Evolutionary conservation across 2,888 invertebrate genomes (phyloP).

Genomic region (Diplolepis rosae): DNA sequence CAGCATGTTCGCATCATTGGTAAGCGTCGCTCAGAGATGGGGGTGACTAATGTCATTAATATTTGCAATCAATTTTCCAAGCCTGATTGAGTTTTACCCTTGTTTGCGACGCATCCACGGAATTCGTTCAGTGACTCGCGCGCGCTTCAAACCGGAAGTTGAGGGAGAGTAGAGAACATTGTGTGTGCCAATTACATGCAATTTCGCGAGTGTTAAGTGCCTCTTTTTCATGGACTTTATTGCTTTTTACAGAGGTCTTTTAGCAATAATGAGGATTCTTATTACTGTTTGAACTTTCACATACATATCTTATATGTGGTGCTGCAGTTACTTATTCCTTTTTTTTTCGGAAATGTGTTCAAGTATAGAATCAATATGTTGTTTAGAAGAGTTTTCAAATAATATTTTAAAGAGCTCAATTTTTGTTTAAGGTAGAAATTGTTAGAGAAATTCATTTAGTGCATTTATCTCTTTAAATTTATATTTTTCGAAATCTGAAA

Average conservation of each 20-base stretch:
- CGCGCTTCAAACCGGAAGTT: slow-evolving; percentile 2
- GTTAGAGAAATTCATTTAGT: too few species aligned
- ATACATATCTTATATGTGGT: too few species aligned
- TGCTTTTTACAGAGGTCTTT: neutral
- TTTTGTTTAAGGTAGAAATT: too few species aligned
- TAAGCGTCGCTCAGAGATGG: slow-evolving; percentile 38
- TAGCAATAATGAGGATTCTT: too few species aligned
- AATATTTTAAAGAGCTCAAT: too few species aligned
- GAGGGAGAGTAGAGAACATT: neutral
- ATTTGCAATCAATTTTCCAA: neutral
- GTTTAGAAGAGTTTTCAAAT: too few species aligned
- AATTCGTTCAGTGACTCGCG: neutral
- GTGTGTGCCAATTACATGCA: neutral
- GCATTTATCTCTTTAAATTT: too few species aligned
- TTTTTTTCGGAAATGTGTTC: too few species aligned
- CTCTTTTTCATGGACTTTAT: neutral
- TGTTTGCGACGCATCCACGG: neutral
- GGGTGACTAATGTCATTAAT: neutral
- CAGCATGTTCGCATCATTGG: slow-evolving; percentile 50
- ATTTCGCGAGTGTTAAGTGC: slow-evolving; percentile 13
- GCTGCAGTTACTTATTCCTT: too few species aligned
- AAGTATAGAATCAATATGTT: too few species aligned
- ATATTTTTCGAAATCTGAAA: too few species aligned
- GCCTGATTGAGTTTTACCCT: neutral
- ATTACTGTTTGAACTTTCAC: too few species aligned